Conservation (phyloP, 2,797 vertebrate genomes). For the Rallus crepitans region DNA sequence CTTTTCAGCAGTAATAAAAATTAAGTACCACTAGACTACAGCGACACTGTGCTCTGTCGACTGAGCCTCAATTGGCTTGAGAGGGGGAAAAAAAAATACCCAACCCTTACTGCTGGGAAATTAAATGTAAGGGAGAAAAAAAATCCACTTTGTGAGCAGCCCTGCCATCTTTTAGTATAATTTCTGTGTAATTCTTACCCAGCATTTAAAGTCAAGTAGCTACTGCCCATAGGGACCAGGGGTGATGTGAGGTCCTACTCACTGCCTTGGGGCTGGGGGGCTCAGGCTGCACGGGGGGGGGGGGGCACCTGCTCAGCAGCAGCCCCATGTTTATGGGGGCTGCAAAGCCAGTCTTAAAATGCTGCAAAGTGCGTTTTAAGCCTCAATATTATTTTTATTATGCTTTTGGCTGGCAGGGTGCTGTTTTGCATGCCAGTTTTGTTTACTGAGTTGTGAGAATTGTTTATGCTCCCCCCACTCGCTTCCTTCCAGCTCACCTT, state of each 20-base stretch:
- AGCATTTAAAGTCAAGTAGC: not conserved
- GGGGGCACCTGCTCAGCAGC: not conserved
- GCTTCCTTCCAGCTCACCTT: not conserved
- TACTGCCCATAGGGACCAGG: not conserved
- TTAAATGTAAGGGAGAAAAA: not conserved
- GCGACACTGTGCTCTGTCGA: accelerated
- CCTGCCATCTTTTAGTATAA: not conserved
- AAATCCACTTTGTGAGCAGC: not conserved
- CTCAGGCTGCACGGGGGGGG: not conserved
- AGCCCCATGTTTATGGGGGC: not conserved
- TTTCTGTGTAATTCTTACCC: constrained; percentile 1
- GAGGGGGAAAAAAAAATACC: not conserved
- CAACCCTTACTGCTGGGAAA: not conserved
- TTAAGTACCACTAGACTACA: constrained; percentile 2
- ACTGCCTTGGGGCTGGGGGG: not conserved
- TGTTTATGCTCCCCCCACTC: not conserved
- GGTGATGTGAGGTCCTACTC: not conserved
- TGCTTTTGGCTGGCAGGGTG: not conserved
- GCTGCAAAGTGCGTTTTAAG: not conserved
- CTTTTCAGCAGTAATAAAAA: constrained; percentile 41
- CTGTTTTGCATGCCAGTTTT: not conserved
- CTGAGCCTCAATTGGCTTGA: constrained; percentile 22
- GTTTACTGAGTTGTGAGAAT: not conserved
- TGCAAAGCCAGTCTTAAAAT: not conserved
- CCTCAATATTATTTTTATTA: not conserved